Percentiles rank a stretch among this genome's conserved stretches.
These are phyloP conservation scores for Hypanus sabinus DNA, from an alignment of 2,113 vertebrate genomes.

Conservation along the genomic window DNA sequence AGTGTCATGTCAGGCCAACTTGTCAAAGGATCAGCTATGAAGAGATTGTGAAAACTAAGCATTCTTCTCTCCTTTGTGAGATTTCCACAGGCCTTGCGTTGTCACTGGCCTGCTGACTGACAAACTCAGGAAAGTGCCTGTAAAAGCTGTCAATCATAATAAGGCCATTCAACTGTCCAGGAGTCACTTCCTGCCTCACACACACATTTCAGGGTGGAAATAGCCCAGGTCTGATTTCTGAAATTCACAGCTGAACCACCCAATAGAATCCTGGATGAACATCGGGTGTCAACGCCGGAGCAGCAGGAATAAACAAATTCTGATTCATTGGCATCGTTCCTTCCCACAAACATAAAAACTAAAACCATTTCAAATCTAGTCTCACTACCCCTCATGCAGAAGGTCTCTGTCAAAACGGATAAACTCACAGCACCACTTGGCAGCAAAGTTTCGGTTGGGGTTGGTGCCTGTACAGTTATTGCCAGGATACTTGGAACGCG, in stretches of 20 bases:
- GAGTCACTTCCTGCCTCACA: not conserved
- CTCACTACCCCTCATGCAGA: too few species aligned
- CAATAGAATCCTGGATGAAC: too few species aligned
- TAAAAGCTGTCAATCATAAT: too few species aligned
- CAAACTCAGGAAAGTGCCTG: not conserved
- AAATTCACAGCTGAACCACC: not conserved
- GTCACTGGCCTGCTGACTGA: not conserved
- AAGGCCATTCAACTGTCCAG: not conserved
- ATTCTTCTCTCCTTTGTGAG: not conserved
- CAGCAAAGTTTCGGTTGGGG: conserved; percentile 86
- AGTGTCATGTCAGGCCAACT: not conserved
- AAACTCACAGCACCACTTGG: conserved; percentile 87
- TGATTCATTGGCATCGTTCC: not conserved
- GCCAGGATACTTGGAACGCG: conserved; percentile 62
- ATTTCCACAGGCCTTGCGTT: not conserved
- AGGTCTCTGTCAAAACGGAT: not conserved
- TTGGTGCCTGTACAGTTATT: conserved; percentile 68
- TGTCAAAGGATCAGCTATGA: not conserved
- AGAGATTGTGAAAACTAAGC: not conserved
- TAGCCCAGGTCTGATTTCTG: not conserved
- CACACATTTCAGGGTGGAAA: not conserved
- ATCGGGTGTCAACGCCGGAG: too few species aligned
- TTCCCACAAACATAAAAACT: not conserved
- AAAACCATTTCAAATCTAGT: not conserved
- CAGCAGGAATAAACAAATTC: too few species aligned